Evolutionary conservation across 2,113 vertebrate genomes (phyloP).

Genomic region (Rhodinocichla rosea): DNA sequence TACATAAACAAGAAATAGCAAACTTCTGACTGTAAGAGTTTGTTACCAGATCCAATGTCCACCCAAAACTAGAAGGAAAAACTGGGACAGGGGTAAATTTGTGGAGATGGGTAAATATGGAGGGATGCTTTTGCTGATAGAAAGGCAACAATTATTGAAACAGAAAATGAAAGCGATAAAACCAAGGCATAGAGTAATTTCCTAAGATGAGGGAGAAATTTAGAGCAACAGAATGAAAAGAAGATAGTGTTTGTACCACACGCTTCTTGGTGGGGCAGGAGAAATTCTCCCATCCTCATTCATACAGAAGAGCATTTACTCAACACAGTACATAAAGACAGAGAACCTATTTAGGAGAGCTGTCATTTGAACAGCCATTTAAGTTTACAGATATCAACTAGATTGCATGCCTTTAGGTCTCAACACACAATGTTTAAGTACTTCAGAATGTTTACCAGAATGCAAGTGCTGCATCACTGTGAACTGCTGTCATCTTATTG

Average conservation of each 20-base stretch:
- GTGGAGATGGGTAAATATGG: not conserved
- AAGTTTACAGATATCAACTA: not conserved
- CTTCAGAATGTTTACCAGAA: not conserved
- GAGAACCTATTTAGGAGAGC: not conserved
- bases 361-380: not conserved
- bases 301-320: not conserved
- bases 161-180: not conserved
- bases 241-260: not conserved
- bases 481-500: no score
- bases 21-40: not conserved
- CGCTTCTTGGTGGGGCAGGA: not conserved
- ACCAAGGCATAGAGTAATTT: not conserved
- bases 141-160: not conserved
- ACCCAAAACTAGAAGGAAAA: not conserved
- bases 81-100: not conserved
- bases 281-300: not conserved
- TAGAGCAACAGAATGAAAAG: not conserved
- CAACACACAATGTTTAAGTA: not conserved
- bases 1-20: not conserved
- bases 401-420: not conserved
- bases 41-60: not conserved
- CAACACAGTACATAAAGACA: not conserved
- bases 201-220: not conserved
- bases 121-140: not conserved
- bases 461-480: not conserved